Evolutionary conservation across 2,888 invertebrate genomes (phyloP).

Genomic region (Diogma glabrata): DNA sequence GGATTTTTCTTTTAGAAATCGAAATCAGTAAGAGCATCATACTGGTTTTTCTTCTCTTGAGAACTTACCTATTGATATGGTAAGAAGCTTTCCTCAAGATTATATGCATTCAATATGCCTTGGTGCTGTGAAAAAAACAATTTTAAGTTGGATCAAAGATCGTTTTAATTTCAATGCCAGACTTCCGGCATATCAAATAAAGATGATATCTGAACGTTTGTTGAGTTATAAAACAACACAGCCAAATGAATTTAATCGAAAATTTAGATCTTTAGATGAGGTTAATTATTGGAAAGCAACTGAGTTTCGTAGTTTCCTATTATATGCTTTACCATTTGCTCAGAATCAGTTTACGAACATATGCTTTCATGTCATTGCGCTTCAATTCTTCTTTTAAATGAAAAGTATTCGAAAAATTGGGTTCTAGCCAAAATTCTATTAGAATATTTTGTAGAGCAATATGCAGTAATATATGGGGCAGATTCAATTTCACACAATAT

Average conservation of each 20-base stretch:
- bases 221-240: not conserved
- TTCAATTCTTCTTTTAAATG: not conserved
- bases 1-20: not conserved
- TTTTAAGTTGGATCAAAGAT: slow-evolving; percentile 1
- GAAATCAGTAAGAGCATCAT: not conserved
- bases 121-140: slow-evolving; percentile 1
- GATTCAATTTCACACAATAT: not conserved
- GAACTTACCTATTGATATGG: not conserved
- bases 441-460: not conserved
- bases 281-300: not conserved
- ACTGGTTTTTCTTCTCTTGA: not conserved
- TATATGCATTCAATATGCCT: slow-evolving; percentile 1
- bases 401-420: not conserved
- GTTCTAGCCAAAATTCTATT: not conserved
- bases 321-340: not conserved
- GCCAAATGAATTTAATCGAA: slow-evolving; percentile 1
- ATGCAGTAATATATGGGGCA: not conserved
- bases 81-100: not conserved
- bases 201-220: not conserved
- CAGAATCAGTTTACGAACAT: not conserved
- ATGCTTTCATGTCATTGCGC: not conserved
- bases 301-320: not conserved
- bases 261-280: not conserved
- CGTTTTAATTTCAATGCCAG: not conserved
- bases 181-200: slow-evolving; percentile 1